Evolutionary conservation across 2,797 vertebrate species (phyloP), one percentile per base, ranked within the genome.

Genomic region (Rhinogobio ventralis): DNA sequence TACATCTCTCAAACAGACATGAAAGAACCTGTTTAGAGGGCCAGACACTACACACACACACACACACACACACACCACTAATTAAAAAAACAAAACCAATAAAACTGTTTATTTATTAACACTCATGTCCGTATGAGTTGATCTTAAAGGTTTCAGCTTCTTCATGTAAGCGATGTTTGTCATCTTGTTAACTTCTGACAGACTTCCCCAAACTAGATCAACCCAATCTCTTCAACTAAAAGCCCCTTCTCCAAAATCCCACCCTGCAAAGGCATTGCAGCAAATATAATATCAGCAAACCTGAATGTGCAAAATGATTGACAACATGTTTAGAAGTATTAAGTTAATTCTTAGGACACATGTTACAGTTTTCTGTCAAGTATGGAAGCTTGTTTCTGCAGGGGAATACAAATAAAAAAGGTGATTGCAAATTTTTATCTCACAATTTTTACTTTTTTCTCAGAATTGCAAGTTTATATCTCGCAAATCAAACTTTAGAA

Each of bases 1-100:
- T 89, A 84, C 75, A 82, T 53, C 88, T 68, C 78, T 82, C 82
- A 84, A 84, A 86, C 80, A 82, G 51, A 89, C 88, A 89, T 89
- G 82, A 87, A 89, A 89, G 86, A 79, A 78, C 23, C 75, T 82
- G 79, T 86, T 87, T 86, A 87, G 62, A 79, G 82, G 74, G 51
- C 3, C 80, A 74, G 33, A 20, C 71, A n/a, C 39, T 2, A 20
- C 55, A 73, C 62, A 71, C 67, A 83, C 81, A 49, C 66, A 79
- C 67, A 79, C 68, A 68, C 60, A 66, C 66, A 77, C 86, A 76
- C 64, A 77, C 49, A 64, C 68, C 36, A 36, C 57, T 64, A 23
- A 84, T 81, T 78, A 45, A 74, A 2, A 55, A 51, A 23, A 64
- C 55, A 49, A 49, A 49, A 15, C 14, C 14, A 49, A 15, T 14